Conservation (phyloP, 35 echinoderm and acorn worm genomes). For the Amphiura filiformis region DNA sequence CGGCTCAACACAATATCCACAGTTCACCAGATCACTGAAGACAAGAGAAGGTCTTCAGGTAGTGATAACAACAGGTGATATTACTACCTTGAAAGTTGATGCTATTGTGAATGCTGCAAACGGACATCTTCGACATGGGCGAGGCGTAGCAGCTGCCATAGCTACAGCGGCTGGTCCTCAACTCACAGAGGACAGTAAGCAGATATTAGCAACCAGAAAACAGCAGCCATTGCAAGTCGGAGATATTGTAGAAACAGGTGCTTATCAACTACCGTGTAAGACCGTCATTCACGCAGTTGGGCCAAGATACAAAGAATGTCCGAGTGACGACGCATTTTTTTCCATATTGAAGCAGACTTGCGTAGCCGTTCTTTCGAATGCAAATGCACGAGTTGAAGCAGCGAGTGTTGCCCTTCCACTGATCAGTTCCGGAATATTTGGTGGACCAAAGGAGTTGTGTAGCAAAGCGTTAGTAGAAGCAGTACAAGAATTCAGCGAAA, state of each 20-base stretch:
- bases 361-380: constrained; percentile 7
- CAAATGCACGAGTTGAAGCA: constrained; percentile 9
- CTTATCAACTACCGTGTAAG: constrained; percentile 23
- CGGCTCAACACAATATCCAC: too few relatives aligned
- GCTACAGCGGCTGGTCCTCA: background rate
- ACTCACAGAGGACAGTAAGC: background rate
- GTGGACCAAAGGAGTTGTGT: background rate
- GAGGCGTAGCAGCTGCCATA: background rate
- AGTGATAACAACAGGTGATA: background rate
- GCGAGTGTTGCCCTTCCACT: constrained; percentile 30
- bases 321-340: constrained; percentile 12
- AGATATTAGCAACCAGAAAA: background rate
- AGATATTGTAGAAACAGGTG: constrained; percentile 33
- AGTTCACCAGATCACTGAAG: too few relatives aligned
- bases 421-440: constrained; percentile 43
- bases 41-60: background rate
- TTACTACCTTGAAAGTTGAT: background rate
- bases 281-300: constrained; percentile 53
- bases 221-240: constrained; percentile 13
- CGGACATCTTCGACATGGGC: background rate
- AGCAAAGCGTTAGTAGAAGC: background rate
- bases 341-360: constrained; percentile 24
- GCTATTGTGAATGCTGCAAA: background rate
- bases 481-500: background rate
- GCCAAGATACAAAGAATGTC: constrained; percentile 35